Conservation (phyloP, 1,140 invertebrate species). For the Charaxes varanes region DNA sequence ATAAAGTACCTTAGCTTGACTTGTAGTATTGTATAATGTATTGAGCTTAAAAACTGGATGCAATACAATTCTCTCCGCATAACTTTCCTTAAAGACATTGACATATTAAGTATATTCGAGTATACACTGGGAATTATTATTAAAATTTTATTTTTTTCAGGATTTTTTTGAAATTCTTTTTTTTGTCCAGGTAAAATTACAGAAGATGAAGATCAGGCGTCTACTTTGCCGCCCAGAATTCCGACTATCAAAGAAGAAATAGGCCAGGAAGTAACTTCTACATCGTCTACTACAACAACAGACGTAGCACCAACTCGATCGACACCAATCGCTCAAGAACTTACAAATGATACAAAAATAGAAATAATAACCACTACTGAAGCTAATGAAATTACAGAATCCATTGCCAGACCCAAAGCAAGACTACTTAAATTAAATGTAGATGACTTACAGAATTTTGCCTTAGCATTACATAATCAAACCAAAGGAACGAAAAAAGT, state of each 20-base stretch:
- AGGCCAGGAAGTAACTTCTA: not conserved
- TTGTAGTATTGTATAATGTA: too few species aligned
- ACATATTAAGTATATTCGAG: too few species aligned
- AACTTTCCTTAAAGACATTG: too few species aligned
- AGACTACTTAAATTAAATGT: slow-evolving; percentile 57
- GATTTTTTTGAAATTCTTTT: too few species aligned
- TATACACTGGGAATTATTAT: too few species aligned
- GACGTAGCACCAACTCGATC: slow-evolving; percentile 22
- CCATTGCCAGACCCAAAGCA: slow-evolving; percentile 38
- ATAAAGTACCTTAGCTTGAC: too few species aligned
- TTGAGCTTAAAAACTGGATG: too few species aligned
- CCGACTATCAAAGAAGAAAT: slow-evolving; percentile 9
- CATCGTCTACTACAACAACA: slow-evolving; percentile 14
- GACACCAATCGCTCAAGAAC: slow-evolving; percentile 16
- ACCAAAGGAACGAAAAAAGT: slow-evolving; percentile 37
- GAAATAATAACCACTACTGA: slow-evolving; percentile 25
- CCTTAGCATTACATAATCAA: slow-evolving; percentile 57
- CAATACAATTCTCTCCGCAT: too few species aligned
- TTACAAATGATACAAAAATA: slow-evolving; percentile 21
- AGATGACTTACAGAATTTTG: slow-evolving; percentile 61
- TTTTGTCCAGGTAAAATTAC: slow-evolving; percentile 57
- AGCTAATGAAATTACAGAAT: slow-evolving; percentile 23
- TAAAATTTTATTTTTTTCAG: too few species aligned
- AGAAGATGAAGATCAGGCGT: slow-evolving; percentile 43
- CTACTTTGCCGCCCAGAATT: slow-evolving; percentile 6